Base-by-base conservation (phyloP, 2,797 vertebrate genomes). In the Limosa lapponica region DNA sequence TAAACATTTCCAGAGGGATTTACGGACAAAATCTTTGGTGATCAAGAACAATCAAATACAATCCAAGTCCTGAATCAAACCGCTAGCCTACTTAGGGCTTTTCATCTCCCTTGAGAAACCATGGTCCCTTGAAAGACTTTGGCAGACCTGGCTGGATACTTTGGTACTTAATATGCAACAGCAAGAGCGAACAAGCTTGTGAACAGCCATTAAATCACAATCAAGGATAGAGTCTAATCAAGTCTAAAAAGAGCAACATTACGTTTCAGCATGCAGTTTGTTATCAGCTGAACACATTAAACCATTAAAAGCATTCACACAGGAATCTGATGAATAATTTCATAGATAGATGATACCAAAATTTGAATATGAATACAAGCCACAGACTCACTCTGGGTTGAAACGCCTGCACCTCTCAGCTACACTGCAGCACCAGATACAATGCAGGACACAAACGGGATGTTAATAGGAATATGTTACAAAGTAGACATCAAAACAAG, bases 301-400 rank as follows among this genome's bases (percentile, higher is more conserved):
- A 90, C 87, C 37, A 44, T 95, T 96, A 81, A 72, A 75, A 95
- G 90, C 86, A 95, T 87, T 93, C 84, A 32, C 64, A 51, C 36
- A 36, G 14, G 80, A 89, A 91, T 72, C 72, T 58, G 75, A 83
- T 83, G 95, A 88, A 77, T 34, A 71, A 88, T 80, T 96, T 95
- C 70, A 90, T 85, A 95, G 92, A 93, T 64, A 94, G 66, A 94
- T 92, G 87, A 93, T 86, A 85, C 23, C n/a, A 87, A 52, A 52
- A 95, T 96, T 55, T 96, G 69, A 96, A 96, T 96, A 95, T 92
- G 94, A 97, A 96, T 97, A 91, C 72, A 90, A 85, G 67, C 64
- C 67, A 90, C 69, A 91, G 22, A 82, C 80, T 65, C 46, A 5
- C 24, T 91, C 58, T 36, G 36, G 64, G 67, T 37, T 89, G 90